Conservation (phyloP, 2,888 invertebrate genomes). For the Phortica okadai region DNA sequence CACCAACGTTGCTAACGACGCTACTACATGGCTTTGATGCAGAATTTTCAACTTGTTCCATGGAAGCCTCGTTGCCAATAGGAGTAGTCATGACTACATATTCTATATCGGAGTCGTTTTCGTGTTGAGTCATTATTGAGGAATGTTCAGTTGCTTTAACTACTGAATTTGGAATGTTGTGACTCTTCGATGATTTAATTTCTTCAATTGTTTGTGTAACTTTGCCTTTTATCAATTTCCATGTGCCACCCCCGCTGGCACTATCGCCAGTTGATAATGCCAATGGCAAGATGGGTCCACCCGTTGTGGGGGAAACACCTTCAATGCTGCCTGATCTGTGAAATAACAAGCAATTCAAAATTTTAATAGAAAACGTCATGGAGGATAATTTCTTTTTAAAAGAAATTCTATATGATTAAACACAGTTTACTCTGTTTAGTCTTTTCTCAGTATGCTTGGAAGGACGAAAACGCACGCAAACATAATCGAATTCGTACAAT, state of each 20-base stretch:
- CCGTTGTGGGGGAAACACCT: conserved; percentile 66
- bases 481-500: too few species aligned
- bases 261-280: conserved; percentile 62
- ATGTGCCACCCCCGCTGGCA: conserved; percentile 69
- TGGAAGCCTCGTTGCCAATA: conserved; percentile 67
- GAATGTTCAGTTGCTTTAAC: conserved; percentile 48
- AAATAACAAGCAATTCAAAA: not conserved
- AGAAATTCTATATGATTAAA: too few species aligned
- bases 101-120: conserved; percentile 73
- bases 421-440: conserved; percentile 1
- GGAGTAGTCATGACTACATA: conserved; percentile 67
- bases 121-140: conserved; percentile 52
- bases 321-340: conserved; percentile 74
- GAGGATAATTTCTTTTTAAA: not conserved
- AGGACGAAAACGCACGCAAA: too few species aligned
- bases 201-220: conserved; percentile 76
- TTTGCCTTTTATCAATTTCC: conserved; percentile 76
- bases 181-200: conserved; percentile 74
- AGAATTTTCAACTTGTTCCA: conserved; percentile 55
- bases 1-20: conserved; percentile 38
- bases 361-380: not conserved
- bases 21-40: not conserved
- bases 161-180: conserved; percentile 57
- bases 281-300: conserved; percentile 63
- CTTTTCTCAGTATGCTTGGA: not conserved